These are phyloP conservation scores for Nebria salina DNA, from an alignment of 2,888 invertebrate genomes.

Conservation along the genomic window DNA sequence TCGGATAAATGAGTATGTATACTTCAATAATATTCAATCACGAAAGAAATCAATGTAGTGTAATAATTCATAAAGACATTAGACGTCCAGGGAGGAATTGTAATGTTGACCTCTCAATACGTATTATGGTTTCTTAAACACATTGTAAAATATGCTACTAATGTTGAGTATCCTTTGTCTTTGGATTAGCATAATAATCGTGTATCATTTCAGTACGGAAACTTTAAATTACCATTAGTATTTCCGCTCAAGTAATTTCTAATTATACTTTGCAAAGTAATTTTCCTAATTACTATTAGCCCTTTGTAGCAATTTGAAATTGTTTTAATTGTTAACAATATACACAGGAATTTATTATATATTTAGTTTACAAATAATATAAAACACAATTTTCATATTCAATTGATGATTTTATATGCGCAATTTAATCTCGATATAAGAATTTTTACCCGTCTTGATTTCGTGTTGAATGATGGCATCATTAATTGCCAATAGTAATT, in stretches of 20 bases:
- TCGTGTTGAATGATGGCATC: neutral
- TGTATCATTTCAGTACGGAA: conserved; percentile 19
- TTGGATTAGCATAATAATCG: conserved; percentile 18
- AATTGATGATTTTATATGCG: neutral
- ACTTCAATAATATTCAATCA: no score
- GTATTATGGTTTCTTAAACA: neutral
- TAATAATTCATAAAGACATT: no score
- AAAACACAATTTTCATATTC: neutral
- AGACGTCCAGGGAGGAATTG: neutral
- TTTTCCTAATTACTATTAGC: conserved; percentile 37
- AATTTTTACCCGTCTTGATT: neutral
- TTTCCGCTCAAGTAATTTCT: conserved; percentile 36
- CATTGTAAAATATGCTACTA: neutral
- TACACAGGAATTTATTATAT: neutral
- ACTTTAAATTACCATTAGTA: conserved; percentile 27
- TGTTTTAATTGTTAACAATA: conserved; percentile 35
- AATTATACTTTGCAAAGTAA: conserved; percentile 39
- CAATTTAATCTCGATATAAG: no score
- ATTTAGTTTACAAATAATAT: neutral
- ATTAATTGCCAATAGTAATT: conserved; percentile 35
- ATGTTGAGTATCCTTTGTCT: neutral
- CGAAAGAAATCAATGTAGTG: no score
- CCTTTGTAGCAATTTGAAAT: conserved; percentile 23
- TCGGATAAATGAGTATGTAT: no score
- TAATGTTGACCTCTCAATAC: neutral